A percentile compares a stretch with the other conserved stretches of the same genome.
Conservation (phyloP, 2,888 invertebrate species). For the Caradrina clavipalpis region DNA sequence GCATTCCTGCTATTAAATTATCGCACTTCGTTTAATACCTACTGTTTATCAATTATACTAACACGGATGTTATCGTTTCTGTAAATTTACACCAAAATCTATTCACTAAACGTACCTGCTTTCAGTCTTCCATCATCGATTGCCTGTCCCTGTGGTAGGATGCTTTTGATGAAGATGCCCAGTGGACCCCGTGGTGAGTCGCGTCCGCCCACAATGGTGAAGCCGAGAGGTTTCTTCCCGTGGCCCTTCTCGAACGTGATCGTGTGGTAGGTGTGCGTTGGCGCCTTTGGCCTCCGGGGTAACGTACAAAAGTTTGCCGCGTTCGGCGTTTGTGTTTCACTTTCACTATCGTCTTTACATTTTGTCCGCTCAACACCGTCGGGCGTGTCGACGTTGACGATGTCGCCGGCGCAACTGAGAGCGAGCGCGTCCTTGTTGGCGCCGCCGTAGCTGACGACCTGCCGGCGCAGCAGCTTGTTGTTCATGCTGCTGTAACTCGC, state of each 20-base stretch:
- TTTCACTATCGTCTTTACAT: constrained; percentile 81
- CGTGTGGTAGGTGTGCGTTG: constrained; percentile 93
- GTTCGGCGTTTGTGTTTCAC: constrained; percentile 83
- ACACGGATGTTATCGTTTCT: constrained; percentile 1
- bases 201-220: constrained; percentile 96
- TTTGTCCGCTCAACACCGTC: constrained; percentile 79
- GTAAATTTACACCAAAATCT: neutral
- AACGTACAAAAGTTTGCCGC: constrained; percentile 94
- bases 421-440: constrained; percentile 84
- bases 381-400: constrained; percentile 84
- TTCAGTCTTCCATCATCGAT: constrained; percentile 95
- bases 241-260: constrained; percentile 95
- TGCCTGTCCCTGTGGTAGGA: constrained; percentile 95
- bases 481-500: constrained; percentile 92
- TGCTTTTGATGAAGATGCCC: constrained; percentile 96
- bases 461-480: constrained; percentile 90
- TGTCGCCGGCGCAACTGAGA: constrained; percentile 84
- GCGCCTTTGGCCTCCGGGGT: constrained; percentile 93
- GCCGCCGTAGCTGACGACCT: constrained; percentile 90
- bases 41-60: constrained; percentile 31
- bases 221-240: constrained; percentile 96
- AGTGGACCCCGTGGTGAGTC: constrained; percentile 96
- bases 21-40: constrained; percentile 36
- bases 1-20: constrained; percentile 69
- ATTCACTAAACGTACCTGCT: constrained; percentile 91